Percentiles rank a stretch among this genome's conserved stretches.
Evolutionary conservation across 2,888 invertebrate species (phyloP).

Genomic region (Drosophila prostipennis): DNA sequence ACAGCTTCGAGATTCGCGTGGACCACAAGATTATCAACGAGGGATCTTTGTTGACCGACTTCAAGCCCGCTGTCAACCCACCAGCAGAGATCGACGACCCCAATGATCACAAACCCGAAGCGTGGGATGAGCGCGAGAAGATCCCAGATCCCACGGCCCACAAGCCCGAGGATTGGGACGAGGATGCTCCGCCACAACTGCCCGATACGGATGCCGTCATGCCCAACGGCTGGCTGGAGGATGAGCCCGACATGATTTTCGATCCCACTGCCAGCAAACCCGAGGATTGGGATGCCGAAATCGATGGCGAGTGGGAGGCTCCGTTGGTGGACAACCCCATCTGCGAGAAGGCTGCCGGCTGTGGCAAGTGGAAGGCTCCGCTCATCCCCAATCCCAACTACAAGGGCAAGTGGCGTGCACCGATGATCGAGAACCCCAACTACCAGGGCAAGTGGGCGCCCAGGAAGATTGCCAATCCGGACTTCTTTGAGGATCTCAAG

Average conservation of each 20-base stretch:
- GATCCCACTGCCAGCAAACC: conserved; percentile 95
- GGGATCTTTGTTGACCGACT: conserved; percentile 94
- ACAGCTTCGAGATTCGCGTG: conserved; percentile 91
- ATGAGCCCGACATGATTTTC: conserved; percentile 93
- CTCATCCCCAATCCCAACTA: conserved; percentile 94
- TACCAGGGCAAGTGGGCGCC: conserved; percentile 98
- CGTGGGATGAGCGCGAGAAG: conserved; percentile 98
- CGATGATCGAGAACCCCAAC: conserved; percentile 95
- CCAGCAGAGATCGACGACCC: conserved; percentile 97
- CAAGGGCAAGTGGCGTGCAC: conserved; percentile 97
- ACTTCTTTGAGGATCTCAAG: conserved; percentile 94
- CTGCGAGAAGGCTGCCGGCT: conserved; percentile 92
- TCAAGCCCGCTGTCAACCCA: conserved; percentile 97
- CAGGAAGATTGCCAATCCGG: conserved; percentile 94
- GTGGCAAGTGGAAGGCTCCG: conserved; percentile 95
- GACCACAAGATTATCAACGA: conserved; percentile 93
- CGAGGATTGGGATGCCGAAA: conserved; percentile 98
- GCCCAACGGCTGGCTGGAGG: conserved; percentile 96
- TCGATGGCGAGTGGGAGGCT: conserved; percentile 99
- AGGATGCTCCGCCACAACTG: conserved; percentile 95
- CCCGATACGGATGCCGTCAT: conserved; percentile 92
- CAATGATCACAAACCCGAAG: conserved; percentile 91
- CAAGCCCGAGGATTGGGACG: conserved; percentile 99
- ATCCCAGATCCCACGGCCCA: conserved; percentile 94
- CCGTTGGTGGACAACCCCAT: conserved; percentile 95